Conservation (phyloP, 2,888 invertebrate genomes). For the Hypselothyrea guttata region DNA sequence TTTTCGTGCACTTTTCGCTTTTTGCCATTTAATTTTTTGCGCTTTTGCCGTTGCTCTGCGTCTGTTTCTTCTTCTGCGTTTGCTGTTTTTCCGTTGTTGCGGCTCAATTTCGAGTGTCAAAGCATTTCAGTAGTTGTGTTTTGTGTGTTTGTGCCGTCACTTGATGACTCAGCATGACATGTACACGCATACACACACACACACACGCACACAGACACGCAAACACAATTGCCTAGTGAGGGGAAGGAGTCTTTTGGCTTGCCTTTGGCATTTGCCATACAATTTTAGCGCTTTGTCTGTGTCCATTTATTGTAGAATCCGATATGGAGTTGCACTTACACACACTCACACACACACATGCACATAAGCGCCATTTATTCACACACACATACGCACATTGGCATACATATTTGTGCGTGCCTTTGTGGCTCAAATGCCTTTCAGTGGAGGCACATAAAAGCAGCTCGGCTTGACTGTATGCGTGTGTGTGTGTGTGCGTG, state of each 20-base stretch:
- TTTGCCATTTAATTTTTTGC: slow-evolving; percentile 62
- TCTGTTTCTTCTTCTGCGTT: not conserved
- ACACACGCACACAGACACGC: too few relatives aligned
- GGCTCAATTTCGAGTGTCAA: slow-evolving; percentile 73
- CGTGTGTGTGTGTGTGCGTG: not conserved
- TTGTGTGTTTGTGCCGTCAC: slow-evolving; percentile 17
- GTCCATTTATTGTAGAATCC: slow-evolving; percentile 21
- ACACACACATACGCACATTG: not conserved
- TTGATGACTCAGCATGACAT: slow-evolving; percentile 66
- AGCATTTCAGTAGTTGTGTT: slow-evolving; percentile 43
- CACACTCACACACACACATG: slow-evolving; percentile 2
- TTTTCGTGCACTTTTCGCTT: slow-evolving; percentile 64
- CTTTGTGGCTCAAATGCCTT: not conserved
- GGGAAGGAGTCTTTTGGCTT: slow-evolving; percentile 17
- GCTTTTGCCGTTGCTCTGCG: slow-evolving; percentile 2
- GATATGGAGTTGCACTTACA: slow-evolving; percentile 9
- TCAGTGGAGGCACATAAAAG: not conserved
- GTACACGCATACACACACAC: slow-evolving; percentile 11
- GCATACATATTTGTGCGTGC: slow-evolving; percentile 7
- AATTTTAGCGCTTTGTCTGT: slow-evolving; percentile 37
- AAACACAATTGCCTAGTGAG: slow-evolving; percentile 18
- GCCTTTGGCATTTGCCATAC: slow-evolving; percentile 48
- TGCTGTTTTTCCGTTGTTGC: slow-evolving; percentile 30
- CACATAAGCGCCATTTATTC: too few relatives aligned
- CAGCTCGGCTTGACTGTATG: not conserved